Conservation (phyloP, 1,140 invertebrate genomes). For the Periplaneta americana region DNA sequence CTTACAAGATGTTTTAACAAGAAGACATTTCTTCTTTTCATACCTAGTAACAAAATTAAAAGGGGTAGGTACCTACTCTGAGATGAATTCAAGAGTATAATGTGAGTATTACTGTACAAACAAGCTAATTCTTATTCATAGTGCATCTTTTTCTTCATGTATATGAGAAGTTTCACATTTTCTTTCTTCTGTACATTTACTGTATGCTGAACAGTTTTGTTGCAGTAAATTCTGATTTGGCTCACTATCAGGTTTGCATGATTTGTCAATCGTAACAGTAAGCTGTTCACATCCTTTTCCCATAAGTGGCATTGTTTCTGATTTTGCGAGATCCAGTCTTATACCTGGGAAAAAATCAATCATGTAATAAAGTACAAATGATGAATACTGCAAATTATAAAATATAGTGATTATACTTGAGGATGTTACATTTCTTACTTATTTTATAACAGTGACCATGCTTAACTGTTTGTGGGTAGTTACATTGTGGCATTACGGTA, state of each 20-base stretch:
- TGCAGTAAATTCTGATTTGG: background rate
- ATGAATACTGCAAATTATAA: background rate
- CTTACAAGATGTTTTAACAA: too few relatives aligned
- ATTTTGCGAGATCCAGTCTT: background rate
- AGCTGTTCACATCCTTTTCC: background rate
- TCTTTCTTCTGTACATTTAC: background rate
- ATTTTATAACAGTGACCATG: too few relatives aligned
- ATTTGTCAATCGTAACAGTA: background rate
- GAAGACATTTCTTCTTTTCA: too few relatives aligned
- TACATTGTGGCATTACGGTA: too few relatives aligned
- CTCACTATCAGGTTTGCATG: background rate
- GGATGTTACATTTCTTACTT: too few relatives aligned
- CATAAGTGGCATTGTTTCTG: constrained; percentile 1
- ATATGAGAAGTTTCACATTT: background rate
- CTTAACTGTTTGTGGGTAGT: too few relatives aligned
- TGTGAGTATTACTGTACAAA: too few relatives aligned
- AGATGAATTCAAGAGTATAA: too few relatives aligned
- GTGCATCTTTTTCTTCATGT: background rate
- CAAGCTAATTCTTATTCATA: background rate
- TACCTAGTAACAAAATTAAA: too few relatives aligned
- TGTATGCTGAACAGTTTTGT: background rate
- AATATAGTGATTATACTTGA: too few relatives aligned
- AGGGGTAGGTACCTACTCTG: too few relatives aligned
- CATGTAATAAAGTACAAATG: background rate
- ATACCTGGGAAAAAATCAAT: constrained; percentile 5